phyloP scores from a whole-genome alignment of 2,888 invertebrate genomes.

The Conops quadrifasciatus region DNA sequence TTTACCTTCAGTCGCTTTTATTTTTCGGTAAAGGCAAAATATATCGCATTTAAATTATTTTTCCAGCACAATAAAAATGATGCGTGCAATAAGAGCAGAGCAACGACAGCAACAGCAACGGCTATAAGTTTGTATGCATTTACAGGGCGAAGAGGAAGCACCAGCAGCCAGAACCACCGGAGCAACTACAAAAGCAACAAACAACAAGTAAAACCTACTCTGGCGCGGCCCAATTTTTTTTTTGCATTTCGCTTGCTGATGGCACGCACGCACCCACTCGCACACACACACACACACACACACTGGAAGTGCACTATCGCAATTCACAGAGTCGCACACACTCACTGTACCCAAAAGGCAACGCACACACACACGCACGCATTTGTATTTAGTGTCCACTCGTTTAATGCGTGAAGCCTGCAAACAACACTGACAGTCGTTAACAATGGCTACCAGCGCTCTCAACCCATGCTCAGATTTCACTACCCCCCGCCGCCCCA shows the following conservation, averaged over 20 bases:
- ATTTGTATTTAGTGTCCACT: slow-evolving; percentile 22
- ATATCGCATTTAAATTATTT: slow-evolving; percentile 23
- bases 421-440: slow-evolving; percentile 1
- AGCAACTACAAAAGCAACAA: slow-evolving; percentile 16
- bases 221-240: slow-evolving; percentile 17
- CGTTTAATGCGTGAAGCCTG: not conserved
- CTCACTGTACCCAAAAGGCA: not conserved
- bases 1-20: slow-evolving; percentile 12
- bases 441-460: not conserved
- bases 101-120: slow-evolving; percentile 19
- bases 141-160: not conserved
- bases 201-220: not conserved
- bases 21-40: slow-evolving; percentile 13
- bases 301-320: not conserved
- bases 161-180: slow-evolving; percentile 18
- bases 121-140: not conserved
- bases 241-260: slow-evolving; percentile 45
- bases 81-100: slow-evolving; percentile 20
- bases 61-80: slow-evolving; percentile 3
- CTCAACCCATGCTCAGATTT: not conserved
- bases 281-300: slow-evolving; percentile 6
- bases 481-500: not conserved
- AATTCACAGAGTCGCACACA: slow-evolving; percentile 16
- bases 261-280: slow-evolving; percentile 28
- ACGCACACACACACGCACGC: not conserved